These are phyloP conservation scores for Belonocnema kinseyi DNA, from an alignment of 1,140 invertebrate species.

Conservation along the genomic window DNA sequence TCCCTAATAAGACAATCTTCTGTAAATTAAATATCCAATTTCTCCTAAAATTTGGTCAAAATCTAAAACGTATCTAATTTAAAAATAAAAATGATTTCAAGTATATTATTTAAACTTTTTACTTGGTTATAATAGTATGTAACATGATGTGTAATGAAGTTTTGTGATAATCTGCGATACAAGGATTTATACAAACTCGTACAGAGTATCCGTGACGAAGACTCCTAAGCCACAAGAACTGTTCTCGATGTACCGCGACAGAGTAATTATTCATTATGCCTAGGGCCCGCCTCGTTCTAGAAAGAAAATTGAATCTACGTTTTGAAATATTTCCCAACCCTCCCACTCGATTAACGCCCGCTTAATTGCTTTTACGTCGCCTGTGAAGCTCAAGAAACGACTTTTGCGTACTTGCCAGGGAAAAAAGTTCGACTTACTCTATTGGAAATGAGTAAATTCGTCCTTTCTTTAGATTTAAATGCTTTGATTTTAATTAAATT, in stretches of 20 bases:
- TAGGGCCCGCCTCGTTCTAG: background rate
- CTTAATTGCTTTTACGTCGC: background rate
- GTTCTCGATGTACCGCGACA: background rate
- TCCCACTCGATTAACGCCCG: background rate
- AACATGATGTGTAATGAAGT: background rate
- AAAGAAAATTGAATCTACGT: conserved; percentile 22
- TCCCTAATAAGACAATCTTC: too few species aligned
- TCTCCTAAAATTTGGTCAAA: too few species aligned
- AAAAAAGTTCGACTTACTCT: background rate
- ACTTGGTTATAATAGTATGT: background rate
- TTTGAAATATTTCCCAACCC: background rate
- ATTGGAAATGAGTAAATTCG: background rate
- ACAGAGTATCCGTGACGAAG: background rate
- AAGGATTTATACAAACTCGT: background rate
- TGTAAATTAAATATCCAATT: too few species aligned
- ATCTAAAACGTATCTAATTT: too few species aligned
- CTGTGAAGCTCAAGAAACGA: background rate
- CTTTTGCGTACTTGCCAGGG: background rate
- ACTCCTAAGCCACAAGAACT: conserved; percentile 6
- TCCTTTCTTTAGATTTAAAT: background rate
- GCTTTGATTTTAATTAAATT: background rate
- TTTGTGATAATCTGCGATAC: background rate
- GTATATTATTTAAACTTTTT: too few species aligned
- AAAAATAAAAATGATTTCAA: too few species aligned
- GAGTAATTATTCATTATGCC: conserved; percentile 17